Conservation (phyloP, 2,888 invertebrate species). For the Zaprionus bogoriensis region DNA sequence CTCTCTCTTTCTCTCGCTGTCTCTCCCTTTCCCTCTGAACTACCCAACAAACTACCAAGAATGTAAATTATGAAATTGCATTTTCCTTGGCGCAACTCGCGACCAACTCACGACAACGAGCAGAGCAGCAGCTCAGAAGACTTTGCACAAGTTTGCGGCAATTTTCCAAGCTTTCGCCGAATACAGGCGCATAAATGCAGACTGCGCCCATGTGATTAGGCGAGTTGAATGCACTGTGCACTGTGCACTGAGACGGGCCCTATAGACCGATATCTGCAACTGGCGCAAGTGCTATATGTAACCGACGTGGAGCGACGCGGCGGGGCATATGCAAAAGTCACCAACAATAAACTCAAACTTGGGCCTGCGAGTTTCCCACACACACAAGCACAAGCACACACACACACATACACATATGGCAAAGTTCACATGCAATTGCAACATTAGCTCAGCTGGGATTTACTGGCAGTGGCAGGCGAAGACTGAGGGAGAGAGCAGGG, state of each 20-base stretch:
- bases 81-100: background rate
- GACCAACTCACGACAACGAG: background rate
- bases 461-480: background rate
- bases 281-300: background rate
- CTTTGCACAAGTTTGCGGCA: background rate
- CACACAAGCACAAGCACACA: constrained; percentile 7
- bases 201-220: constrained; percentile 22
- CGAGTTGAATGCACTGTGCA: constrained; percentile 48
- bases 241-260: too few species aligned
- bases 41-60: background rate
- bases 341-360: constrained; percentile 44
- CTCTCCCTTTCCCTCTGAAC: background rate
- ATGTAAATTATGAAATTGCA: background rate
- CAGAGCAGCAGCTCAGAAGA: background rate
- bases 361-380: constrained; percentile 42
- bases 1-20: too few species aligned
- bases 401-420: constrained; percentile 15
- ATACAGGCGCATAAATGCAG: background rate
- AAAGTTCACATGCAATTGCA: constrained; percentile 73
- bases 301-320: too few species aligned
- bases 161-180: too few species aligned
- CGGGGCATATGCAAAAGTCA: constrained; percentile 38
- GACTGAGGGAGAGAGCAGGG: background rate
- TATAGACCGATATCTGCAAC: constrained; percentile 24
- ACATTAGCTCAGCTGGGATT: constrained; percentile 52